Percentiles rank a stretch among this genome's conserved stretches.
phyloP scores from a whole-genome alignment of 2,113 vertebrate species.

The Ascaphus truei region DNA sequence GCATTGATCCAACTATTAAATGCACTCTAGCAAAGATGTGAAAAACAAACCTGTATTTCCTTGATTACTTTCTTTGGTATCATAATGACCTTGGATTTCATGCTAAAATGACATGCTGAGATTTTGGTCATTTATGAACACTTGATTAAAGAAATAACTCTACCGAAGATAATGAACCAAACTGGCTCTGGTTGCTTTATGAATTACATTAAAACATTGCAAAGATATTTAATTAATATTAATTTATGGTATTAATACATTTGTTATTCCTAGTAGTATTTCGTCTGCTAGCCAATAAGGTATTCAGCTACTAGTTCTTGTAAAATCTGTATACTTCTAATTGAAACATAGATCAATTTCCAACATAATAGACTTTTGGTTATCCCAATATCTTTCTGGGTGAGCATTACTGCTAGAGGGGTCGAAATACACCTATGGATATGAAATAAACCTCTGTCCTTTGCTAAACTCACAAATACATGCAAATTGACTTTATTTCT shows the following conservation, averaged over 20 bases:
- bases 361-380: too few relatives aligned
- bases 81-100: neutral
- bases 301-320: neutral
- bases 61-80: neutral
- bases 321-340: neutral
- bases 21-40: conserved; percentile 1
- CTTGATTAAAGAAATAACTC: neutral
- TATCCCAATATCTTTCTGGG: neutral
- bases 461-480: neutral
- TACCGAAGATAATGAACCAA: neutral
- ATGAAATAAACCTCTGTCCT: neutral
- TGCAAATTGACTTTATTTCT: conserved; percentile 14
- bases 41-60: neutral
- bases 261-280: neutral
- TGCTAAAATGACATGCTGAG: neutral
- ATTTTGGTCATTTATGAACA: neutral
- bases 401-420: neutral
- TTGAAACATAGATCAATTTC: too few relatives aligned
- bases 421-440: conserved; percentile 5
- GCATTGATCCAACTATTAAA: conserved; percentile 22
- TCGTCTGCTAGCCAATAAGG: neutral
- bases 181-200: neutral
- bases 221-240: conserved; percentile 14
- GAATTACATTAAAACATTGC: too few relatives aligned
- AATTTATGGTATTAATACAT: conserved; percentile 28